These are phyloP conservation scores for Lucifuga dentata DNA, from an alignment of 2,113 vertebrate species.

Conservation along the genomic window DNA sequence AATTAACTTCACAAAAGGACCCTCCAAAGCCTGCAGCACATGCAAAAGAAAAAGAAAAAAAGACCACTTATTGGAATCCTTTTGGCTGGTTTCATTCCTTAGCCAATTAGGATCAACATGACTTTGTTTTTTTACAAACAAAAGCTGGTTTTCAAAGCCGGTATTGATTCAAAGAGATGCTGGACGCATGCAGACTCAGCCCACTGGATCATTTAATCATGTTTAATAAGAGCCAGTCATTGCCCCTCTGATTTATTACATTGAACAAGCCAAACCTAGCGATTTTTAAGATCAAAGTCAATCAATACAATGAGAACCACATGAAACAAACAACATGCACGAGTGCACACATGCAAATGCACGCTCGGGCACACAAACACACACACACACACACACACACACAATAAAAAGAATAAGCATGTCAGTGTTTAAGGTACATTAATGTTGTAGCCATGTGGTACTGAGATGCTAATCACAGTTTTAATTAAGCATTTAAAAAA, in stretches of 20 bases:
- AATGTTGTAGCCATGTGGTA: conserved; percentile 14
- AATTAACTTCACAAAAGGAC: conserved; percentile 79
- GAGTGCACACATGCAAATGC: conserved; percentile 27
- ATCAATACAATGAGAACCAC: conserved; percentile 53
- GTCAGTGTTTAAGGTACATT: conserved; percentile 40
- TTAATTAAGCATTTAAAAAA: no score
- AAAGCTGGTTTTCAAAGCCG: conserved; percentile 74
- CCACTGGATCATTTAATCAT: conserved; percentile 83
- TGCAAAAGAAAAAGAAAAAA: conserved; percentile 1
- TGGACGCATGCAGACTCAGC: conserved; percentile 69
- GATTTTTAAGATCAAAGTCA: conserved; percentile 69
- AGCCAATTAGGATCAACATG: conserved; percentile 80
- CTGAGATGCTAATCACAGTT: conserved; percentile 16
- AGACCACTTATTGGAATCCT: conserved; percentile 49
- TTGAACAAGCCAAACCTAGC: conserved; percentile 65
- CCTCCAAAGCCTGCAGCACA: conserved; percentile 78
- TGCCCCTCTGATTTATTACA: conserved; percentile 76
- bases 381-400: conserved; percentile 1
- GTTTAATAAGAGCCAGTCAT: conserved; percentile 79
- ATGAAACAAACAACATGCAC: conserved; percentile 60
- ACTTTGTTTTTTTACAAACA: conserved; percentile 80
- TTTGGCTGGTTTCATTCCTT: conserved; percentile 68
- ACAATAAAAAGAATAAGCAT: conserved; percentile 34
- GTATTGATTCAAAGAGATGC: conserved; percentile 77
- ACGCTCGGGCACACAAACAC: not conserved